A percentile compares a stretch with the other conserved stretches of the same genome.
These are phyloP conservation scores for Nicator chloris DNA, from an alignment of 2,113 vertebrate genomes.

Conservation along the genomic window DNA sequence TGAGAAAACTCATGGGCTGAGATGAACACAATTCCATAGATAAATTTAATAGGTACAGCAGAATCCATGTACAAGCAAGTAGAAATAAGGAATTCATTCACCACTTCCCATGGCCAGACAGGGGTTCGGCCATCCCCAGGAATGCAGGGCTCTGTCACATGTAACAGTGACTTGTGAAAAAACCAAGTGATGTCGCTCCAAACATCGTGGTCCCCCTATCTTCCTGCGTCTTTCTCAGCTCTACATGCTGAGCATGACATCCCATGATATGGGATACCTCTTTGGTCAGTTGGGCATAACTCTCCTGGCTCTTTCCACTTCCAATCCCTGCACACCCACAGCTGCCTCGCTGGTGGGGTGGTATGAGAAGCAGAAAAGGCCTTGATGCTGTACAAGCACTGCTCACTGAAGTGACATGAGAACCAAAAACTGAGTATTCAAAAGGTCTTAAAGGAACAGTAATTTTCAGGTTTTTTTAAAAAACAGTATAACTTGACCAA, in stretches of 20 bases:
- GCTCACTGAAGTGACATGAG: neutral
- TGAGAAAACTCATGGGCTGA: neutral
- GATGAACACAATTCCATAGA: neutral
- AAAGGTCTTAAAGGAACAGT: neutral
- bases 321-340: neutral
- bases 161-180: neutral
- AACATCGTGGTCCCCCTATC: neutral
- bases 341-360: neutral
- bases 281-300: neutral
- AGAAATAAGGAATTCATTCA: neutral
- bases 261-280: no score
- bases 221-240: neutral
- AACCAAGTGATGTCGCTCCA: neutral
- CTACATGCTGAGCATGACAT: neutral
- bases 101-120: neutral
- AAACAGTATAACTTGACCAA: neutral
- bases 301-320: fast-evolving
- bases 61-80: neutral
- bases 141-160: neutral
- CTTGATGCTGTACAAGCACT: neutral
- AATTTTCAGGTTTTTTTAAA: neutral
- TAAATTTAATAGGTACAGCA: neutral
- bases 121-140: neutral
- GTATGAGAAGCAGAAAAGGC: neutral
- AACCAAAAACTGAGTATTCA: neutral